Percentiles rank a stretch among this genome's conserved stretches.
Conservation (phyloP, 1,140 invertebrate species). For the Sycophaga agraensis region DNA sequence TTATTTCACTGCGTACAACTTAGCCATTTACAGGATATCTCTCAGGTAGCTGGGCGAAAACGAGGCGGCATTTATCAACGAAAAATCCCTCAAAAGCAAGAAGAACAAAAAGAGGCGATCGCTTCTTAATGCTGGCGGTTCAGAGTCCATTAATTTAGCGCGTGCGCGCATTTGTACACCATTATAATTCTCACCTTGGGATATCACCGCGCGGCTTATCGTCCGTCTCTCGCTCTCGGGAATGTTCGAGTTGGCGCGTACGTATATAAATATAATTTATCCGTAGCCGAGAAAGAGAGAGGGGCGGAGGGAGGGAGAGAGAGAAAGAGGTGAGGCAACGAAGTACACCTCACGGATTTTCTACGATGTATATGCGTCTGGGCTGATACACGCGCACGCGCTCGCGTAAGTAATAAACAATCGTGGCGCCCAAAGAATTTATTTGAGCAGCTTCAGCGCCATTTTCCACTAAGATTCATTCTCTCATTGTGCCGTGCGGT, state of each 20-base stretch:
- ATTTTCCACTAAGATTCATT: constrained; percentile 28
- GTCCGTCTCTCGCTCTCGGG: neutral
- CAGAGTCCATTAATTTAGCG: neutral
- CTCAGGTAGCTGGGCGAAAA: neutral
- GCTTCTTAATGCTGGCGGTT: neutral
- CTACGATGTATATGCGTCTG: too few relatives aligned
- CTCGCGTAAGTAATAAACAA: neutral
- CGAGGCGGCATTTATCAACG: neutral
- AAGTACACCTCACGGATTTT: constrained; percentile 13
- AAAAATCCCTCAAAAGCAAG: too few relatives aligned
- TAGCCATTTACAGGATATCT: too few relatives aligned
- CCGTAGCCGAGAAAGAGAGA: neutral
- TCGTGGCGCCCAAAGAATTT: constrained; percentile 3
- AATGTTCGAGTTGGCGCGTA: neutral
- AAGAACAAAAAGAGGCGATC: too few relatives aligned
- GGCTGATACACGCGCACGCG: too few relatives aligned
- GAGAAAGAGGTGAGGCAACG: constrained; percentile 11
- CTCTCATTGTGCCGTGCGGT: constrained; percentile 7
- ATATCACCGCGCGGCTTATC: constrained; percentile 8
- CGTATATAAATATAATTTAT: neutral
- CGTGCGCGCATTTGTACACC: neutral
- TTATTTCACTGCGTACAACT: neutral
- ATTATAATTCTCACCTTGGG: constrained; percentile 16
- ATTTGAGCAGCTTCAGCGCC: neutral
- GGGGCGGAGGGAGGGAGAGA: neutral